Conservation (phyloP, 2,888 invertebrate species). For the Dioctria rufipes region DNA sequence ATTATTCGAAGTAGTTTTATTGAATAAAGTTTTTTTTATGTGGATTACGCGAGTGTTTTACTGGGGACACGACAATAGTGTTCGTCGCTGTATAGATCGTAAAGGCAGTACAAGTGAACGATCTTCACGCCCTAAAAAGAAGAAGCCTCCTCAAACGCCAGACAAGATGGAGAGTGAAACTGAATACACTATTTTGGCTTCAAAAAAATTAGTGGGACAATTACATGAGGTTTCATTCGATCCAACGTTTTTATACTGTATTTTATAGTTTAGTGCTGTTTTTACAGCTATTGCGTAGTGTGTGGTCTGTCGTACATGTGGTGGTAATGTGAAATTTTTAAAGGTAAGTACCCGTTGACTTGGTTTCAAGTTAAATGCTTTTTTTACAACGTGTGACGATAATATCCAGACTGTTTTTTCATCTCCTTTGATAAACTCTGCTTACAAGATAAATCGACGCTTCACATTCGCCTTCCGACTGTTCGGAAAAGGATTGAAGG, state of each 20-base stretch:
- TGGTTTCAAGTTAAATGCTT: constrained; percentile 62
- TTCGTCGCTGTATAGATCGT: too few relatives aligned
- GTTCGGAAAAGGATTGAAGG: constrained; percentile 17
- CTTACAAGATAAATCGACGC: not conserved
- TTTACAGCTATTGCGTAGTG: constrained; percentile 57
- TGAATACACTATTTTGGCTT: constrained; percentile 20
- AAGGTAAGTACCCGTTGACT: constrained; percentile 61
- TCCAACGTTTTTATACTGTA: constrained; percentile 50
- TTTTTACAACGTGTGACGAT: constrained; percentile 60
- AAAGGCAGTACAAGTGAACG: too few relatives aligned
- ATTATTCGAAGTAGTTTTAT: too few relatives aligned
- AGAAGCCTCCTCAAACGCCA: constrained; percentile 15
- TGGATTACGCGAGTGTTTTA: too few relatives aligned
- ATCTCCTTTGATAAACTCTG: constrained; percentile 13
- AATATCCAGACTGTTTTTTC: constrained; percentile 10
- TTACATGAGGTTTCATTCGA: constrained; percentile 30
- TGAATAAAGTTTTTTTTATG: too few relatives aligned
- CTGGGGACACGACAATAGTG: too few relatives aligned
- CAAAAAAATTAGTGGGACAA: constrained; percentile 18
- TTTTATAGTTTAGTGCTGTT: constrained; percentile 56
- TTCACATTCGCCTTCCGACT: constrained; percentile 18
- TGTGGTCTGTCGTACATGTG: constrained; percentile 56
- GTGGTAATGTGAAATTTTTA: constrained; percentile 60
- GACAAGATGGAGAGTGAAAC: constrained; percentile 19
- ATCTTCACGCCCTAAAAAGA: too few relatives aligned